Base-by-base conservation (phyloP, 2,113 vertebrate species). In the Coptodon rendalli region DNA sequence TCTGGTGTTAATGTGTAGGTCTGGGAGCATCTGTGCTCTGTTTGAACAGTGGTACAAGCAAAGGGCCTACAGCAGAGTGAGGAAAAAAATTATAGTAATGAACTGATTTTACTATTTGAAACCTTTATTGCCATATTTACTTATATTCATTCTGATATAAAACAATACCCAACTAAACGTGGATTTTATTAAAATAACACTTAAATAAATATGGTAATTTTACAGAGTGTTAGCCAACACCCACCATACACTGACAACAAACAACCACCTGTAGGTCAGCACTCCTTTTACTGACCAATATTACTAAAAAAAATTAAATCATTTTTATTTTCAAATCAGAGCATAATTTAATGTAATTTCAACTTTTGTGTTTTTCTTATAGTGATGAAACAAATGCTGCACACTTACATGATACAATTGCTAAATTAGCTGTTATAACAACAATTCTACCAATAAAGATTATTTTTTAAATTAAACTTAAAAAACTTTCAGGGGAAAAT, bases 191-290 rank as follows among this genome's bases (percentile, higher is more conserved):
- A 10, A 22, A 54, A 52, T 12, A 34, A 34, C 2, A 1, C 10
- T 31, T n/a, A 78, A 81, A 50, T 4, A n/a, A 36, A 27, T 24
- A 24, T 14, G 36, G 78, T 43, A 2, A 68, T 68, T 80, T 50
- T 19, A n/a, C 7, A 24, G 11, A 14, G 50, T 22, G 36, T 78
- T 52, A 78, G 27, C 10, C 27, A 78, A 50, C 45, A 78, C 73
- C 27, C 45, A 9, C 73, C 73, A 78, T 52, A 52, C 8, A 22
- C 66, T 54, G 48, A 24, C 16, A 29, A 53, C 63, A 79, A 56
- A 81, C 27, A 89, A 84, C 91, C 92, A 93, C 92, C 90, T 92
- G 93, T 93, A 27, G 93, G 31, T 80, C 84, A 81, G 31, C 76
- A 29, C 34, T 7, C 36, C n/a, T 12, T 24, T 31, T 45, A 45